phyloP scores from a whole-genome alignment of 2,113 vertebrate genomes.

The Cottus gobio region DNA sequence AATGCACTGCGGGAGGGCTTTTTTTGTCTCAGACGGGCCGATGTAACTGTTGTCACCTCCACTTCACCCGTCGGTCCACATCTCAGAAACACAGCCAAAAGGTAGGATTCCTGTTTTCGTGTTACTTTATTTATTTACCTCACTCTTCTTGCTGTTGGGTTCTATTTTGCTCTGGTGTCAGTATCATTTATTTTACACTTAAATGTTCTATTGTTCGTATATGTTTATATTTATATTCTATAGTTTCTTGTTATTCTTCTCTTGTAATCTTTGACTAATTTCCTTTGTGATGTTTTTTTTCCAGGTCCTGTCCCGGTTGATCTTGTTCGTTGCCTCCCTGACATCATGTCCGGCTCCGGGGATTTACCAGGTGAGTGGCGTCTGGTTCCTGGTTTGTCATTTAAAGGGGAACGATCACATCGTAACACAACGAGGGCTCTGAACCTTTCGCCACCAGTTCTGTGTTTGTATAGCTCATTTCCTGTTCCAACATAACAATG shows the following conservation, averaged over 20 bases:
- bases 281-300: neutral
- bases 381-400: no score
- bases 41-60: constrained; percentile 35
- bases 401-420: no score
- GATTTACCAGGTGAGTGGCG: constrained; percentile 68
- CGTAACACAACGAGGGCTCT: neutral
- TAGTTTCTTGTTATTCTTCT: neutral
- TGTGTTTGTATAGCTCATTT: no score
- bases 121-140: no score
- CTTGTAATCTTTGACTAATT: neutral
- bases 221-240: neutral
- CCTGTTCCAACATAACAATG: no score
- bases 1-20: constrained; percentile 70
- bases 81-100: constrained; percentile 30
- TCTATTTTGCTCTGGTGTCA: neutral
- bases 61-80: constrained; percentile 5
- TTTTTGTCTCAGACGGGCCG: constrained; percentile 12
- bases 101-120: neutral
- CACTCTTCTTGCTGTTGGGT: neutral
- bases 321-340: constrained; percentile 9
- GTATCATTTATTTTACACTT: neutral
- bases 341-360: constrained; percentile 70
- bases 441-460: no score
- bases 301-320: constrained; percentile 34
- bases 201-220: neutral